Base-by-base conservation (phyloP, 1,140 invertebrate species). In the Conus ventricosus region DNA sequence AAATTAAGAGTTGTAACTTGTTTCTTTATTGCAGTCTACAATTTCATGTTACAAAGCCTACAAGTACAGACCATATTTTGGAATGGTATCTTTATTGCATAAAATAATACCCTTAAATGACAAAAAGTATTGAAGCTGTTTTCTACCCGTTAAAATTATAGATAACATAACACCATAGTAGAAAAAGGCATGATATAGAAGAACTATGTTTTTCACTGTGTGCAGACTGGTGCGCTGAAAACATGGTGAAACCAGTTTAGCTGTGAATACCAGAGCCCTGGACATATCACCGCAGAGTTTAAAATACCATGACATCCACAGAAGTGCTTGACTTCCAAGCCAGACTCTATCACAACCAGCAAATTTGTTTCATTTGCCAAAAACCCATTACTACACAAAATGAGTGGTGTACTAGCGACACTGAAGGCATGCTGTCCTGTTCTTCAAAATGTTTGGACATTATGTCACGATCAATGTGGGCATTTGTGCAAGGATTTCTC, bases 401-500 rank as follows among this genome's bases (percentile, higher is more conserved):
- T 20, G 20, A n/a, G 7, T 71, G 6, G 7, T 71, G 20, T 71
- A 0, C 13, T 4, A 71, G 67, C 20, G 11, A n/a, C 2, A 71
- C 57, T 15, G 8, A 23, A 7, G 20, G 67, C 20, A 6, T 71
- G 20, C 6, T 8, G 20, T 81, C 27, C 1, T 81, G 80, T 23
- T 81, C 39, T 54, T 39, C 51, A 54, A 13, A 23, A 10, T 81
- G 80, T 54, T 23, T 10, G 23, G 13, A 54, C 8, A 81, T 81
- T 81, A 51, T 81, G 11, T 20, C 51, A 6, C 6, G 53, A 5
- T 20, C 80, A 20, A 2, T 20, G 5, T 23, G 80, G 27, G 80
- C 80, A 81, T 81, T 81, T 81, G 80, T 81, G 8, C 80, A 81
- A 54, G 80, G 80, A 8, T 81, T 81, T 81, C 39, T 54, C 7